Evolutionary conservation across 2,888 invertebrate genomes (phyloP).

Genomic region (Holacanthella duospinosa): DNA sequence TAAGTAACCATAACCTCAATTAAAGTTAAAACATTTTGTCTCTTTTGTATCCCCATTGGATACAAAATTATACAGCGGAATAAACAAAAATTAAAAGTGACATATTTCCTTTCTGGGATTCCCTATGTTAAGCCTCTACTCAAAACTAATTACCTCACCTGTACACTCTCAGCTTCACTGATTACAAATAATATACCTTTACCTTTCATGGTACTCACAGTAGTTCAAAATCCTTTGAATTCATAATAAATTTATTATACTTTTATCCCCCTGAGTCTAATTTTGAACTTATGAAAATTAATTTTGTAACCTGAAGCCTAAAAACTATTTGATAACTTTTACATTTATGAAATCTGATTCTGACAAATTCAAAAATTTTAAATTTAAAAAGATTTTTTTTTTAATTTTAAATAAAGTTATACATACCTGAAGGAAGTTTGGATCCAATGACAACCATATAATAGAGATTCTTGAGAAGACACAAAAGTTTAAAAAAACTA

Average conservation of each 20-base stretch:
- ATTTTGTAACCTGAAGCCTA: background rate
- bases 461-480: background rate
- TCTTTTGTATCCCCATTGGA: background rate
- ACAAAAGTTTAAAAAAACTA: too few relatives aligned
- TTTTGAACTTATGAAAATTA: too few relatives aligned
- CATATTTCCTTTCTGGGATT: constrained; percentile 1
- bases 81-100: background rate
- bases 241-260: too few relatives aligned
- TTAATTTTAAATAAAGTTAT: too few relatives aligned
- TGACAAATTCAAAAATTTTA: background rate
- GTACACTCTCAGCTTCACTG: too few relatives aligned
- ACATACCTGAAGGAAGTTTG: background rate
- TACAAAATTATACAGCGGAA: background rate
- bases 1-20: constrained; percentile 2
- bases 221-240: too few relatives aligned
- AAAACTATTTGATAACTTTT: background rate
- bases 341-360: background rate
- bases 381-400: background rate
- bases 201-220: too few relatives aligned
- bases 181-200: background rate
- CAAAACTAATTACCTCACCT: background rate
- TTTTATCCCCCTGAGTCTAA: too few relatives aligned
- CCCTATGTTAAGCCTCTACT: background rate
- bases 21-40: background rate
- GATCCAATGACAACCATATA: constrained; percentile 2